Conservation (phyloP, 23 tunicate genomes). For the Phallusia fumigata region DNA sequence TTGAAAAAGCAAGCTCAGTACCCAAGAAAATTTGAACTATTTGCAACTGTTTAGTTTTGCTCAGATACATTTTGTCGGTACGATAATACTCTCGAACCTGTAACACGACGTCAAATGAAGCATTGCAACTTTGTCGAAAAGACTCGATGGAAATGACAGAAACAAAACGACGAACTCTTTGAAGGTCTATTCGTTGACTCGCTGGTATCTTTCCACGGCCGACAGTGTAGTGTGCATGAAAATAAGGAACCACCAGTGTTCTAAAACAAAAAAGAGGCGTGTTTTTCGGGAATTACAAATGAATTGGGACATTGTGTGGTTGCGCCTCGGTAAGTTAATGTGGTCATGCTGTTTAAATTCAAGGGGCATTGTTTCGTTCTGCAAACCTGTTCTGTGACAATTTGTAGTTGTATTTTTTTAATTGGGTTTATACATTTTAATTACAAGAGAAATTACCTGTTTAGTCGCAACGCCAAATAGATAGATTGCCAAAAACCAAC, state of each 20-base stretch:
- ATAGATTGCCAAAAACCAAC: constrained; percentile 16
- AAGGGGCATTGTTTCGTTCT: no score
- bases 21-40: no score
- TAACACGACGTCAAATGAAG: background rate
- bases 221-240: background rate
- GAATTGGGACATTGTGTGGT: background rate
- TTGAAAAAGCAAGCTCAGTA: no score
- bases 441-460: background rate
- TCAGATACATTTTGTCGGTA: no score
- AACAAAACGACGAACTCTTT: background rate
- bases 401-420: no score
- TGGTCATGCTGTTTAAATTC: no score
- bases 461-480: constrained; percentile 18
- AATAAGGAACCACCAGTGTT: background rate
- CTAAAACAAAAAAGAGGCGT: background rate
- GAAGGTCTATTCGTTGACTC: background rate
- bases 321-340: no score
- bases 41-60: no score
- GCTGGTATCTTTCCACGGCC: background rate
- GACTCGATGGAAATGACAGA: background rate
- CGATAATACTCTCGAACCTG: no score
- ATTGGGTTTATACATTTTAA: no score
- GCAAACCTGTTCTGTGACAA: no score
- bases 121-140: background rate
- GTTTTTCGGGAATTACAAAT: no score